Percentiles rank a stretch among this genome's conserved stretches.
phyloP scores from a whole-genome alignment of 2,888 invertebrate species.

The Polydrusus pterygomalis region DNA sequence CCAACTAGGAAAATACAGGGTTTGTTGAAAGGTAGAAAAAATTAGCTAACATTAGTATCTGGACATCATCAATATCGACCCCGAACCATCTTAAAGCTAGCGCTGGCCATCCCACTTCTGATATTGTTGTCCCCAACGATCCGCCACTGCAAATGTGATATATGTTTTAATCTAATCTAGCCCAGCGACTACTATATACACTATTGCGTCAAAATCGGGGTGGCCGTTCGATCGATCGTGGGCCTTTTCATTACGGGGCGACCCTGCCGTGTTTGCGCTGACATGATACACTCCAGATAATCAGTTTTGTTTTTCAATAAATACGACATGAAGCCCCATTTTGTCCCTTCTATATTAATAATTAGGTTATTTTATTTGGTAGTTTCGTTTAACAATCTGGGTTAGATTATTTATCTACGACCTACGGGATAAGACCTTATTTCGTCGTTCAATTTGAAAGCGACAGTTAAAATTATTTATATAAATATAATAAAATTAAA shows the following conservation, averaged over 20 bases:
- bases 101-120: too few species aligned
- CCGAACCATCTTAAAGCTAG: too few species aligned
- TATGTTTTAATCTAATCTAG: slow-evolving; percentile 44
- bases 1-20: too few species aligned
- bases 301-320: slow-evolving; percentile 46
- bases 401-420: neutral
- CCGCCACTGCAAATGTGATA: slow-evolving; percentile 26
- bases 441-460: too few species aligned
- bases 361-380: slow-evolving; percentile 8
- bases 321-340: slow-evolving; percentile 33
- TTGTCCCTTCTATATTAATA: slow-evolving; percentile 22
- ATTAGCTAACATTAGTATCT: too few species aligned
- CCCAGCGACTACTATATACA: slow-evolving; percentile 38
- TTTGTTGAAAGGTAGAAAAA: too few species aligned
- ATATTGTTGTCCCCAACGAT: neutral
- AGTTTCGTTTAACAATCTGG: neutral
- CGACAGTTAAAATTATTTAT: too few species aligned
- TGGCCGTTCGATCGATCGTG: slow-evolving; percentile 42
- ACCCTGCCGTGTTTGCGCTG: slow-evolving; percentile 46
- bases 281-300: slow-evolving; percentile 49
- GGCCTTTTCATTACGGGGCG: slow-evolving; percentile 47
- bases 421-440: too few species aligned
- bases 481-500: too few species aligned
- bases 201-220: slow-evolving; percentile 52
- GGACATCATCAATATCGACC: too few species aligned